Evolutionary conservation across 2,797 vertebrate species (phyloP).

Genomic region (Erpetoichthys calabaricus): DNA sequence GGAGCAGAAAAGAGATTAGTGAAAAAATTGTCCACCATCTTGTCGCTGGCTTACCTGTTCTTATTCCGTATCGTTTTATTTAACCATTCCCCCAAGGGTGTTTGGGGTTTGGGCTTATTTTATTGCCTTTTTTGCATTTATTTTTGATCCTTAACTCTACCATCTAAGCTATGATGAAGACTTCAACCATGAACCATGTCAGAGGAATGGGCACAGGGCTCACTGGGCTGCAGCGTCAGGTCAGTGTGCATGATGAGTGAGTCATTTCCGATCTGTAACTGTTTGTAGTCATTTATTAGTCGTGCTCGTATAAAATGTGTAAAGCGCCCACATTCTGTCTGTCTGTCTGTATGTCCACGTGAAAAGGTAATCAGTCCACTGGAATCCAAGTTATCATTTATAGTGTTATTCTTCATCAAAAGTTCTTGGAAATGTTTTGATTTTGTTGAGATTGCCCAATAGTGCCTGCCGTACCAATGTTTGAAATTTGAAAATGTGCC

Average conservation of each 20-base stretch:
- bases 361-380: no score
- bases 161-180: conserved; percentile 72
- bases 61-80: conserved; percentile 71
- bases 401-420: no score
- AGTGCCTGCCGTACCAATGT: no score
- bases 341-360: no score
- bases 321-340: background rate
- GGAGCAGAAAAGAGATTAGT: conserved; percentile 54
- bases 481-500: no score
- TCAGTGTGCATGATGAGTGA: conserved; percentile 17
- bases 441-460: no score
- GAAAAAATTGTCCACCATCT: conserved; percentile 53
- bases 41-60: conserved; percentile 47
- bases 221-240: conserved; percentile 80
- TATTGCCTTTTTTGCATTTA: background rate
- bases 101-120: background rate
- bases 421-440: no score
- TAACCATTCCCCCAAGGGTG: background rate
- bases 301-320: background rate
- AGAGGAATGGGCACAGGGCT: conserved; percentile 58
- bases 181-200: conserved; percentile 76
- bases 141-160: conserved; percentile 14
- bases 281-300: no score
- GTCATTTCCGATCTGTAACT: no score
- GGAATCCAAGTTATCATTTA: no score